Percentiles rank a stretch among this genome's conserved stretches.
Conservation (phyloP, 2,797 vertebrate genomes). For the Tachyglossus aculeatus region DNA sequence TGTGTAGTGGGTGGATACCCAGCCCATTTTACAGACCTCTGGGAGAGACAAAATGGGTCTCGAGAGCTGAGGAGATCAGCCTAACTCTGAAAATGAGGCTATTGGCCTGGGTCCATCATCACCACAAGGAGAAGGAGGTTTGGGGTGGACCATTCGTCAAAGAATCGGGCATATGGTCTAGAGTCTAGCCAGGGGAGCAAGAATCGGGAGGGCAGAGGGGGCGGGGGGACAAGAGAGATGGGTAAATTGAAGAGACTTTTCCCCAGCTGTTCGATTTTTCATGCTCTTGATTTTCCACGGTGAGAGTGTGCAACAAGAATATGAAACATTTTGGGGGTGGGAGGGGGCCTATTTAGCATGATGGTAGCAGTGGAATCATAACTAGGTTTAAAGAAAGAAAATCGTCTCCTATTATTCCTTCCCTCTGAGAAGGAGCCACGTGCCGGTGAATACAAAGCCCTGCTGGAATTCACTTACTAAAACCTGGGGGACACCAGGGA, state of each 20-base stretch:
- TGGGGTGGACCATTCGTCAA: constrained; percentile 32
- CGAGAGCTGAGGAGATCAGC: constrained; percentile 41
- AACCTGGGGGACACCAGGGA: constrained; percentile 18
- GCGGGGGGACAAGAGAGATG: constrained; percentile 38
- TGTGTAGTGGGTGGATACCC: too few species aligned
- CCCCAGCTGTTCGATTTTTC: constrained; percentile 52
- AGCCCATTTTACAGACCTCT: constrained; percentile 22
- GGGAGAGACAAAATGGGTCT: constrained; percentile 19
- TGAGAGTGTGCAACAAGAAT: constrained; percentile 36
- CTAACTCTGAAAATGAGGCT: constrained; percentile 4
- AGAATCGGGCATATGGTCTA: constrained; percentile 30
- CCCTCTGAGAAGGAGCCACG: constrained; percentile 52
- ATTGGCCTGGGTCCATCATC: constrained; percentile 24
- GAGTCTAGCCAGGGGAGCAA: constrained; percentile 16
- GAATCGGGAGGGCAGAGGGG: neutral
- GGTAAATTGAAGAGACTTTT: constrained; percentile 55
- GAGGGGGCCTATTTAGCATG: constrained; percentile 52
- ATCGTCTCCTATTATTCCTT: constrained; percentile 67
- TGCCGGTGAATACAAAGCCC: constrained; percentile 60
- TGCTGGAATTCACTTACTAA: constrained; percentile 51
- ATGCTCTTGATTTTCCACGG: constrained; percentile 47
- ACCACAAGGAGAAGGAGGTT: constrained; percentile 25
- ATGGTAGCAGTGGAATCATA: constrained; percentile 59
- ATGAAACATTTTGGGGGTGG: constrained; percentile 39
- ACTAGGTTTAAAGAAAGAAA: constrained; percentile 64